Evolutionary conservation across 2,797 vertebrate genomes (phyloP).

Genomic region (Hippopotamyrus pictus): DNA sequence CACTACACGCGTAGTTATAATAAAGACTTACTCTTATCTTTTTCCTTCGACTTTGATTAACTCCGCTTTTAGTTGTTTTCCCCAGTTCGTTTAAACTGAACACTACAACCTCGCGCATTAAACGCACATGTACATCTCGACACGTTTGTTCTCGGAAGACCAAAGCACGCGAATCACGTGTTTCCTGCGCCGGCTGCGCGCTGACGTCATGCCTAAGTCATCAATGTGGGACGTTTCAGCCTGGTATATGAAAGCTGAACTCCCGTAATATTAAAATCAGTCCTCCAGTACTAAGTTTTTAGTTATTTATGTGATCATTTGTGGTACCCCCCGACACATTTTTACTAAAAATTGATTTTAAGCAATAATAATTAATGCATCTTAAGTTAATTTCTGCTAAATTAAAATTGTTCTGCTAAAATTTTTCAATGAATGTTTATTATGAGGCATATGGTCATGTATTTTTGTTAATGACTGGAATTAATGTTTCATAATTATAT

Average conservation of each 20-base stretch:
- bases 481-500: not conserved
- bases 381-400: not conserved
- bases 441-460: not conserved
- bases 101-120: not conserved
- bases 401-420: not conserved
- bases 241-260: not conserved
- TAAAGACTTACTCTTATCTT: not conserved
- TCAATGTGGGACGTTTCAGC: not conserved
- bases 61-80: not conserved
- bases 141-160: slow-evolving; percentile 29
- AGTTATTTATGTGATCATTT: not conserved
- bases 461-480: not conserved
- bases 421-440: not conserved
- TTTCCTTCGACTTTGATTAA: not conserved
- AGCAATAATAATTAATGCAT: not conserved
- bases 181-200: slow-evolving; percentile 46
- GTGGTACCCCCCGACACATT: not conserved
- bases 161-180: not conserved
- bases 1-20: not conserved
- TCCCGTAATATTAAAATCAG: not conserved
- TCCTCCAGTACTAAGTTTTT: not conserved
- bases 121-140: slow-evolving; percentile 33
- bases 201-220: not conserved
- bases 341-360: not conserved
- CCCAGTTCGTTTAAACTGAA: not conserved